These are phyloP conservation scores for Nomada ruficornis DNA, from an alignment of 2,888 invertebrate genomes.

Conservation along the genomic window DNA sequence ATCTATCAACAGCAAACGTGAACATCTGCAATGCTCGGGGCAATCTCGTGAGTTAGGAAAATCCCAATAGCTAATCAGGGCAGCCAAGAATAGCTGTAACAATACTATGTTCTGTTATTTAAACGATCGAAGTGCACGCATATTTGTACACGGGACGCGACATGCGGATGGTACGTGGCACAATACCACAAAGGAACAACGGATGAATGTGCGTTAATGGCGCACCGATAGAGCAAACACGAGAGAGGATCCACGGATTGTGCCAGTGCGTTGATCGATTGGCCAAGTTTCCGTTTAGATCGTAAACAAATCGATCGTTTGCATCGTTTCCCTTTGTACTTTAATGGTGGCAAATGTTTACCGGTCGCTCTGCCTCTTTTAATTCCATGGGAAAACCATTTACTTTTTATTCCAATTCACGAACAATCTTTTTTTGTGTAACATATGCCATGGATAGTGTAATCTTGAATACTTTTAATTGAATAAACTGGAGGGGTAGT, in stretches of 20 bases:
- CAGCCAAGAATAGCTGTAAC: conserved; percentile 53
- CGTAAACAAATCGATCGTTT: conserved; percentile 33
- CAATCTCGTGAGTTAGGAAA: conserved; percentile 60
- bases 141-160: conserved; percentile 36
- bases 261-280: conserved; percentile 25
- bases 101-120: conserved; percentile 66
- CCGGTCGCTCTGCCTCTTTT: not conserved
- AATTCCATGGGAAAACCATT: not conserved
- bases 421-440: too few relatives aligned
- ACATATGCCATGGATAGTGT: too few relatives aligned
- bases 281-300: conserved; percentile 24
- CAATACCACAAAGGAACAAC: conserved; percentile 40
- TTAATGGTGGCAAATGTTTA: not conserved
- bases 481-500: too few relatives aligned
- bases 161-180: conserved; percentile 59
- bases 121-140: conserved; percentile 55
- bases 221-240: conserved; percentile 30
- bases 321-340: not conserved
- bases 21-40: conserved; percentile 31
- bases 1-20: conserved; percentile 8
- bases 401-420: too few relatives aligned
- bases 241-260: conserved; percentile 34
- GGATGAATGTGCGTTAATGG: conserved; percentile 35
- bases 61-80: conserved; percentile 58
- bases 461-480: too few relatives aligned